Evolutionary conservation across 1,140 invertebrate genomes (phyloP).

Genomic region (Thaumatotibia leucotreta): DNA sequence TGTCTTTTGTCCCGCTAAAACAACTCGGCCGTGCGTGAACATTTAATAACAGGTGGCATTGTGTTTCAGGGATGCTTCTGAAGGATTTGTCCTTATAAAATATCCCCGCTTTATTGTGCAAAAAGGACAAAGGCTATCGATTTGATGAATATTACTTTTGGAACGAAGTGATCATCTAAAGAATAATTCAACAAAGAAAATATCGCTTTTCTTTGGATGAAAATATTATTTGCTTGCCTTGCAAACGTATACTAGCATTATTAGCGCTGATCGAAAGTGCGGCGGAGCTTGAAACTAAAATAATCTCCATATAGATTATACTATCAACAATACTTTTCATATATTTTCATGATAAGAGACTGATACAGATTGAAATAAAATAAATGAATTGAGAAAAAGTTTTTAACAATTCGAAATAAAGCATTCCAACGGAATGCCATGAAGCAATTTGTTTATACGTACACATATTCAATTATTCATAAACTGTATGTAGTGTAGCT

Average conservation of each 20-base stretch:
- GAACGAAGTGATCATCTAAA: not conserved
- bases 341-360: not conserved
- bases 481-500: not conserved
- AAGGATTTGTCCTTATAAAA: not conserved
- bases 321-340: not conserved
- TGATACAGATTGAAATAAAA: not conserved
- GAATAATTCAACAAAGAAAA: not conserved
- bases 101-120: not conserved
- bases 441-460: not conserved
- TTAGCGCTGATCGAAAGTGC: not conserved
- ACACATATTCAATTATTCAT: not conserved
- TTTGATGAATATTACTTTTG: not conserved
- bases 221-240: not conserved
- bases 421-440: not conserved
- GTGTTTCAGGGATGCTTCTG: not conserved
- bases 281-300: constrained; percentile 3
- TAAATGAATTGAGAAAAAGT: not conserved
- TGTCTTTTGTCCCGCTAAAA: constrained; percentile 24
- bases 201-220: not conserved
- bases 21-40: constrained; percentile 20
- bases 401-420: not conserved
- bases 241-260: not conserved
- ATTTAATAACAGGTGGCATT: constrained; percentile 13
- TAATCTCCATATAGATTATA: constrained; percentile 3
- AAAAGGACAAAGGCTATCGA: not conserved